These are phyloP conservation scores for Hirudinaria manillensis DNA, from an alignment of 2,888 invertebrate species.

Conservation along the genomic window DNA sequence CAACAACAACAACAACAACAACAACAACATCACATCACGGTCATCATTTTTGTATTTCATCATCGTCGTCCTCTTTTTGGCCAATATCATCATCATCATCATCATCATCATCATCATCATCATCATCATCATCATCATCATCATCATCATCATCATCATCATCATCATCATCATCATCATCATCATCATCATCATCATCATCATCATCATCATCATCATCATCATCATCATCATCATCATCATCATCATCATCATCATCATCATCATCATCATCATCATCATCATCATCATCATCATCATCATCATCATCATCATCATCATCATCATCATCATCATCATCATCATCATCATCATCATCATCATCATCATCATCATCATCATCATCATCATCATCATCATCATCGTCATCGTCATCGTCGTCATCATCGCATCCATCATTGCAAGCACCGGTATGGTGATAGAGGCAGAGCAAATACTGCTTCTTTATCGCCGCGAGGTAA, in stretches of 20 bases:
- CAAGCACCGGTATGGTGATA: too few species aligned
- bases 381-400: slow-evolving; percentile 22
- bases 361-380: slow-evolving; percentile 20
- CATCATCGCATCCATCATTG: not conserved
- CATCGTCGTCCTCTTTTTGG: slow-evolving; percentile 3
- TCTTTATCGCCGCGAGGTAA: too few species aligned
- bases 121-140: slow-evolving; percentile 16
- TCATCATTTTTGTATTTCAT: too few species aligned
- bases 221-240: slow-evolving; percentile 19
- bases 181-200: slow-evolving; percentile 20
- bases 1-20: too few species aligned
- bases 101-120: slow-evolving; percentile 15
- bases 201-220: slow-evolving; percentile 17
- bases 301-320: slow-evolving; percentile 20
- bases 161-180: slow-evolving; percentile 19
- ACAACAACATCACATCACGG: too few species aligned
- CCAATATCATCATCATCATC: slow-evolving; percentile 17
- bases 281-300: slow-evolving; percentile 7
- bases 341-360: slow-evolving; percentile 20
- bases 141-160: slow-evolving; percentile 8
- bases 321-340: slow-evolving; percentile 24
- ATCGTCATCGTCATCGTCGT: slow-evolving; percentile 16
- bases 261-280: not conserved
- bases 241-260: not conserved
- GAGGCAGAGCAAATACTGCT: too few species aligned